Conservation (phyloP, 2,113 vertebrate genomes). For the Gallinago jamesoni region DNA sequence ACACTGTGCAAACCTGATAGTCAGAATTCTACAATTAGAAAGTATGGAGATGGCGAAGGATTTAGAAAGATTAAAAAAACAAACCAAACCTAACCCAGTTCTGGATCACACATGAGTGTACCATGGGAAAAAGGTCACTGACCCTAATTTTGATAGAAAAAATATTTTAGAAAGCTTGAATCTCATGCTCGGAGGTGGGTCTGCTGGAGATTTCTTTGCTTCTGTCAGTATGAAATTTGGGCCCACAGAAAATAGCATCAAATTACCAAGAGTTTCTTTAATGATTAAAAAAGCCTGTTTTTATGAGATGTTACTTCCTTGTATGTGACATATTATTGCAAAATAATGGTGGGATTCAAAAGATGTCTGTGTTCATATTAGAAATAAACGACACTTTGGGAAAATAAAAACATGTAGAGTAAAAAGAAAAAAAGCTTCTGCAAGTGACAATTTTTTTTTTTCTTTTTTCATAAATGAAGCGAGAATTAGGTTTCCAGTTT, state of each 20-base stretch:
- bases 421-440: not conserved
- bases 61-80: not conserved
- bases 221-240: not conserved
- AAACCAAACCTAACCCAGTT: not conserved
- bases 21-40: not conserved
- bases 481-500: conserved; percentile 33
- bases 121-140: conserved; percentile 20
- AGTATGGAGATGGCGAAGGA: conserved; percentile 2
- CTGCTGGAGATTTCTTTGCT: not conserved
- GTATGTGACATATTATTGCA: not conserved
- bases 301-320: not conserved
- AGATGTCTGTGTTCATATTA: not conserved
- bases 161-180: conserved; percentile 18
- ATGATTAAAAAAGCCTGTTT: not conserved
- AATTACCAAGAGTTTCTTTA: not conserved
- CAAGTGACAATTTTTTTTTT: not conserved
- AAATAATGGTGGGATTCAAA: not conserved
- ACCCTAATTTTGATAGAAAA: conserved; percentile 48
- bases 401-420: conserved; percentile 11
- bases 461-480: not conserved
- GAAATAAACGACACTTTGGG: not conserved
- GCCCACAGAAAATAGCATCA: not conserved
- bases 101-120: not conserved
- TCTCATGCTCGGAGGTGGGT: not conserved
- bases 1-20: not conserved